These are phyloP conservation scores for Montipora efflorescens DNA, from an alignment of 64 coral and sea anemone species.

Conservation along the genomic window DNA sequence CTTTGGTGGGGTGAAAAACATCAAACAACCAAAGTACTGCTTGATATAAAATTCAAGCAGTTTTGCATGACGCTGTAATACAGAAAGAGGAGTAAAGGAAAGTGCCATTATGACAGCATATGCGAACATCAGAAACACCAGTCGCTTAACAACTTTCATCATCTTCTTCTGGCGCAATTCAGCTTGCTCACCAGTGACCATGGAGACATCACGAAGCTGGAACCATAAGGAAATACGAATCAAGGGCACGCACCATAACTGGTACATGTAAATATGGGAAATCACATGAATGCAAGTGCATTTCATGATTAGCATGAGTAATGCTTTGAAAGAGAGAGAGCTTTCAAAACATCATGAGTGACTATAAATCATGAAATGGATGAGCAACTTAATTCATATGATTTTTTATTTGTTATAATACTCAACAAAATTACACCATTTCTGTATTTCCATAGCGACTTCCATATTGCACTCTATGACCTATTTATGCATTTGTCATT, in stretches of 20 bases:
- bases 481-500: too few species aligned
- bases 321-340: too few species aligned
- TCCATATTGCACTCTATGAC: too few species aligned
- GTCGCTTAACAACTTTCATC: slow-evolving; percentile 70
- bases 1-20: neutral
- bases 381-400: too few species aligned
- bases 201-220: slow-evolving; percentile 44
- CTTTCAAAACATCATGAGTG: too few species aligned
- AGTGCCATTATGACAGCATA: slow-evolving; percentile 61
- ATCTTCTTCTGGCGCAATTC: slow-evolving; percentile 59
- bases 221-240: neutral
- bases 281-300: too few species aligned
- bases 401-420: too few species aligned
- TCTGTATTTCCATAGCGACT: too few species aligned
- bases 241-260: neutral
- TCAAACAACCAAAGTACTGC: slow-evolving; percentile 65
- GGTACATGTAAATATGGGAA: too few species aligned
- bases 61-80: slow-evolving; percentile 31
- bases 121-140: slow-evolving; percentile 80
- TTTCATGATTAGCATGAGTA: too few species aligned
- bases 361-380: too few species aligned
- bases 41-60: slow-evolving; percentile 38
- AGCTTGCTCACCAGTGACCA: slow-evolving; percentile 64
- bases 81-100: slow-evolving; percentile 49
- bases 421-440: too few species aligned